Evolutionary conservation across 2,113 vertebrate species (phyloP).

Genomic region (Corythoichthys haematopterus): DNA sequence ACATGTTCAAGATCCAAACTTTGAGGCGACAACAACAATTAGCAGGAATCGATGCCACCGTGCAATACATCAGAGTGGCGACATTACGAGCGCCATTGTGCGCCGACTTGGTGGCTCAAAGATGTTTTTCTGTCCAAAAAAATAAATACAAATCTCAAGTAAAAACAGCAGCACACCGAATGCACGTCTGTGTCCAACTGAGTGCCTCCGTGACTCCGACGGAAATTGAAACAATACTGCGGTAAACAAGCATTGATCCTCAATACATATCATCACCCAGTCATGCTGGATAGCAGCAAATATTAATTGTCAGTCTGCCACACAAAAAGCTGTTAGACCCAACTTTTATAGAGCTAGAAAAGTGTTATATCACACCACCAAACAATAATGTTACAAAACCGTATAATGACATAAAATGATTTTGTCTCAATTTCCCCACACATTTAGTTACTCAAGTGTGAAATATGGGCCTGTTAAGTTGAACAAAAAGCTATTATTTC

Average conservation of each 20-base stretch:
- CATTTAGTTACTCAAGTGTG: not conserved
- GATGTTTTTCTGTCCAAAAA: constrained; percentile 11
- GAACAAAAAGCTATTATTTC: no score
- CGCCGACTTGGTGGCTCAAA: constrained; percentile 14
- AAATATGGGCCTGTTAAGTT: no score
- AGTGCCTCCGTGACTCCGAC: constrained; percentile 55
- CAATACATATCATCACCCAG: constrained; percentile 49
- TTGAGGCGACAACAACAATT: not conserved
- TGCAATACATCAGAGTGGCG: not conserved
- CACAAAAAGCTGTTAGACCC: constrained; percentile 15
- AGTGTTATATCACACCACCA: not conserved
- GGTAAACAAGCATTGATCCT: constrained; percentile 63
- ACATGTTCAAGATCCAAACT: not conserved
- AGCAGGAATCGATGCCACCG: constrained; percentile 13
- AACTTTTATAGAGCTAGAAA: not conserved
- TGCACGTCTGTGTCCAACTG: constrained; percentile 26
- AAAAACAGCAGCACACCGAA: constrained; percentile 32
- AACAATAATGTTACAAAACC: not conserved
- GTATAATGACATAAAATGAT: not conserved
- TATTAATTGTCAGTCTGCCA: constrained; percentile 50
- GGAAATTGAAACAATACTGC: constrained; percentile 66
- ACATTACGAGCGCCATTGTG: not conserved
- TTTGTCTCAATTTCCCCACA: no score
- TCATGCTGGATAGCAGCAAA: constrained; percentile 43
- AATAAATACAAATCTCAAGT: constrained; percentile 21